Evolutionary conservation across 2,797 vertebrate species (phyloP).

Genomic region (Alosa sapidissima): DNA sequence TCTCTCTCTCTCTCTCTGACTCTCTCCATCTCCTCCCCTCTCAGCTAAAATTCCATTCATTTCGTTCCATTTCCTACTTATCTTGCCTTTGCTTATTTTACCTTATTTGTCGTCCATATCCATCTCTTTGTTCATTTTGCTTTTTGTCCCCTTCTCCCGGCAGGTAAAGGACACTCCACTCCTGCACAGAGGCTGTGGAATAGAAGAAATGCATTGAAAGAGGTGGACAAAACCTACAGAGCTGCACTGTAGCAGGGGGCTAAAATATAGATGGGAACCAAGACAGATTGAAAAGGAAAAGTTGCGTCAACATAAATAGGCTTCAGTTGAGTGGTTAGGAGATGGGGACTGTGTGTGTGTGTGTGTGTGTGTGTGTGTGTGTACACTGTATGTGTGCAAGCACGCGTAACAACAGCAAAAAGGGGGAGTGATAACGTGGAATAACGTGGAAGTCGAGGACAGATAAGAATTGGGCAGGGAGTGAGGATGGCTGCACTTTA

Average conservation of each 20-base stretch:
- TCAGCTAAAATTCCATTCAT: not conserved
- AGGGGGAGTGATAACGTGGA: not conserved
- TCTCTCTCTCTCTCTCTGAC: conserved; percentile 42
- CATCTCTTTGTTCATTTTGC: not conserved
- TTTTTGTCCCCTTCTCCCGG: not conserved
- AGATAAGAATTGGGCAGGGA: not conserved
- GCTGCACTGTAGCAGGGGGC: not conserved
- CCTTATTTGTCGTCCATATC: not conserved
- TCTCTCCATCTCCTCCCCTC: not conserved
- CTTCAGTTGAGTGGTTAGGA: not conserved
- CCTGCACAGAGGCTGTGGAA: not conserved
- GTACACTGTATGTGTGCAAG: not conserved
- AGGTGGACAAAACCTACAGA: not conserved
- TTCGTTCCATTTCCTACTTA: not conserved
- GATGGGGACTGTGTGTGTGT: conserved; percentile 9
- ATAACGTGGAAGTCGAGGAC: not conserved
- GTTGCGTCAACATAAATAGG: not conserved
- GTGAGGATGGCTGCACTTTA: not conserved
- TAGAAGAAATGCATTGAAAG: not conserved
- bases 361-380: conserved; percentile 7
- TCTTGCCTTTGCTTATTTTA: not conserved
- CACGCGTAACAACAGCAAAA: not conserved
- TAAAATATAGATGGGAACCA: not conserved
- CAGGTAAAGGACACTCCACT: not conserved
- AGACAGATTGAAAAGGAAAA: not conserved